Conservation (phyloP, 2,113 vertebrate genomes). For the Phyllostomus hastatus region DNA sequence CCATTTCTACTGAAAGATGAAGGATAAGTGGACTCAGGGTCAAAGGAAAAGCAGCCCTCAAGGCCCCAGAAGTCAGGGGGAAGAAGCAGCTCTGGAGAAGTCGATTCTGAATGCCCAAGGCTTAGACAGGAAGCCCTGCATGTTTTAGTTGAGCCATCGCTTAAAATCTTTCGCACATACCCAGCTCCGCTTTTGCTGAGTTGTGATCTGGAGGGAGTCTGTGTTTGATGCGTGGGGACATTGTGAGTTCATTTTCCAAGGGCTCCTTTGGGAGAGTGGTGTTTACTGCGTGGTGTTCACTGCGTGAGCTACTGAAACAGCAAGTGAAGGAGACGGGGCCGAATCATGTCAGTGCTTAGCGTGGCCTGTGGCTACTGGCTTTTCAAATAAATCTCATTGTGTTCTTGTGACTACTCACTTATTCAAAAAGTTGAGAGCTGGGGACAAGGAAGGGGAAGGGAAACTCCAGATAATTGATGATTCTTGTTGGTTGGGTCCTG, state of each 20-base stretch:
- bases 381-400: neutral
- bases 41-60: neutral
- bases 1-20: neutral
- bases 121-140: neutral
- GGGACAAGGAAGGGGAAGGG: neutral
- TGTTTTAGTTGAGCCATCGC: neutral
- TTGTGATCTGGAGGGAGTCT: neutral
- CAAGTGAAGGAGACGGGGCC: neutral
- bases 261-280: neutral
- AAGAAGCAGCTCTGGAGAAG: neutral
- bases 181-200: neutral
- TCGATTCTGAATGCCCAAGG: neutral
- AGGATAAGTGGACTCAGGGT: neutral
- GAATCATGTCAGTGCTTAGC: neutral
- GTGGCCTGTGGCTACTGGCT: neutral
- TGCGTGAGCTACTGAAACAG: neutral
- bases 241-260: conserved; percentile 5
- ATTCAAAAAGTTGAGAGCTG: conserved; percentile 11
- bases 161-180: neutral
- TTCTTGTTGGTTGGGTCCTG: conserved; percentile 3
- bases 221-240: neutral
- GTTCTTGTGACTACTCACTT: conserved; percentile 4
- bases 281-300: neutral
- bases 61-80: neutral
- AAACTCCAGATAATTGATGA: conserved; percentile 32